Percentiles rank a stretch among this genome's conserved stretches.
Conservation (phyloP, 1,140 invertebrate species). For the Ceratosolen solmsi region DNA sequence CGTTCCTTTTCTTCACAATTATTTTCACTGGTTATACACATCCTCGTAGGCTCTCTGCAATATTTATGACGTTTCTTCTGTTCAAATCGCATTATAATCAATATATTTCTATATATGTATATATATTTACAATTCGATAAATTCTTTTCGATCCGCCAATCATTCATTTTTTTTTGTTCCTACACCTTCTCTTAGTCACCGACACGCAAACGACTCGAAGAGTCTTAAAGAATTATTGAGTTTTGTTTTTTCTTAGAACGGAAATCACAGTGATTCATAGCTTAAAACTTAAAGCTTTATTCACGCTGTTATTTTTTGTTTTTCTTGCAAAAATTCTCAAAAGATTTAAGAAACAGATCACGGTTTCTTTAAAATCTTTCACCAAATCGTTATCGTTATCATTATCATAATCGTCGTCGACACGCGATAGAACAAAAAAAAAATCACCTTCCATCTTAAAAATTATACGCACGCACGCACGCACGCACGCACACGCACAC, state of each 20-base stretch:
- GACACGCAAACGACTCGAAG: slow-evolving; percentile 45
- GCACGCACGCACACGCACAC: neutral
- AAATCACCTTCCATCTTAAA: slow-evolving; percentile 44
- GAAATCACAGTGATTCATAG: slow-evolving; percentile 55
- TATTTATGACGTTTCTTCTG: slow-evolving; percentile 3
- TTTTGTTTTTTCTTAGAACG: slow-evolving; percentile 45
- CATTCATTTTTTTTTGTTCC: slow-evolving; percentile 34
- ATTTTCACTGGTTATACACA: slow-evolving; percentile 30
- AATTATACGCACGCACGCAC: slow-evolving; percentile 26
- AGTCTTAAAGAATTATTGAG: slow-evolving; percentile 32
- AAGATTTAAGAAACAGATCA: slow-evolving; percentile 28
- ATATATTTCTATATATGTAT: slow-evolving; percentile 44
- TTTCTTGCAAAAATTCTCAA: slow-evolving; percentile 24
- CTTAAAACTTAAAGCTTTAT: slow-evolving; percentile 50
- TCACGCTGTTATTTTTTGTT: slow-evolving; percentile 26
- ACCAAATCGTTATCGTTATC: neutral
- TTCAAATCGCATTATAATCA: slow-evolving; percentile 36
- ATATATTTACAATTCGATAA: slow-evolving; percentile 55
- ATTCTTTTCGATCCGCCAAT: slow-evolving; percentile 32
- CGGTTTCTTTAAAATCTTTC: slow-evolving; percentile 9
- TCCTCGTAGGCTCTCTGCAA: neutral
- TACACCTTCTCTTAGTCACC: slow-evolving; percentile 39
- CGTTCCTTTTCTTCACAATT: neutral
- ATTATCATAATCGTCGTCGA: slow-evolving; percentile 14
- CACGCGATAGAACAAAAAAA: slow-evolving; percentile 38